Evolutionary conservation across 2,888 invertebrate species (phyloP).

Genomic region (Scelioninae gen. 2): DNA sequence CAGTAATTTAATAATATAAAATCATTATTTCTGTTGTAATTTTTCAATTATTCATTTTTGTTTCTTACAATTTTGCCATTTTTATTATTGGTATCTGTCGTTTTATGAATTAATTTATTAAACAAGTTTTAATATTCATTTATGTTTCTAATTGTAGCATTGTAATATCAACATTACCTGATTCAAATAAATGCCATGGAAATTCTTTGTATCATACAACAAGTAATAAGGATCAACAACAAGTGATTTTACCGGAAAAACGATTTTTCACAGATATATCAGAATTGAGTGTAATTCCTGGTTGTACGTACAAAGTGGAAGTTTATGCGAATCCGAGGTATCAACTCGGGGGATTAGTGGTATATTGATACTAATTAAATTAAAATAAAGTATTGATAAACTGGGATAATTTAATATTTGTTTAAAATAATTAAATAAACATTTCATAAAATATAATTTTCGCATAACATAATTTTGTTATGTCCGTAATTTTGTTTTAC

Average conservation of each 20-base stretch:
- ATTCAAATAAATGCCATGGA: constrained; percentile 62
- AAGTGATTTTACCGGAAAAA: constrained; percentile 66
- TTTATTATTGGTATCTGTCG: too few species aligned
- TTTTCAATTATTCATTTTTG: too few species aligned
- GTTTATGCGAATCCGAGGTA: constrained; percentile 69
- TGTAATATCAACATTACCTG: constrained; percentile 62
- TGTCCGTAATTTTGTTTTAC: too few species aligned
- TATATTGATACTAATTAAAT: constrained; percentile 13
- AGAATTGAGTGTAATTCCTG: constrained; percentile 66
- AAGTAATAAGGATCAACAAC: constrained; percentile 58
- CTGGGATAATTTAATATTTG: too few species aligned
- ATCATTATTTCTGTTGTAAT: too few species aligned
- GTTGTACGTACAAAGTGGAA: constrained; percentile 68
- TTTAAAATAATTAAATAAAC: too few species aligned
- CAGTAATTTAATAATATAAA: too few species aligned
- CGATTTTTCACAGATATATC: constrained; percentile 63
- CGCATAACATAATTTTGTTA: neutral
- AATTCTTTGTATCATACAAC: constrained; percentile 65
- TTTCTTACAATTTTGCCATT: too few species aligned
- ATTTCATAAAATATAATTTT: neutral
- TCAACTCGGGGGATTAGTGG: constrained; percentile 49
- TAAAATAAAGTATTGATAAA: neutral
- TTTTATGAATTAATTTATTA: too few species aligned
- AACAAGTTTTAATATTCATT: too few species aligned
- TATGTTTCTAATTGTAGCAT: constrained; percentile 60